phyloP scores from a whole-genome alignment of 2,113 vertebrate genomes.

The Ploceus nigricollis region DNA sequence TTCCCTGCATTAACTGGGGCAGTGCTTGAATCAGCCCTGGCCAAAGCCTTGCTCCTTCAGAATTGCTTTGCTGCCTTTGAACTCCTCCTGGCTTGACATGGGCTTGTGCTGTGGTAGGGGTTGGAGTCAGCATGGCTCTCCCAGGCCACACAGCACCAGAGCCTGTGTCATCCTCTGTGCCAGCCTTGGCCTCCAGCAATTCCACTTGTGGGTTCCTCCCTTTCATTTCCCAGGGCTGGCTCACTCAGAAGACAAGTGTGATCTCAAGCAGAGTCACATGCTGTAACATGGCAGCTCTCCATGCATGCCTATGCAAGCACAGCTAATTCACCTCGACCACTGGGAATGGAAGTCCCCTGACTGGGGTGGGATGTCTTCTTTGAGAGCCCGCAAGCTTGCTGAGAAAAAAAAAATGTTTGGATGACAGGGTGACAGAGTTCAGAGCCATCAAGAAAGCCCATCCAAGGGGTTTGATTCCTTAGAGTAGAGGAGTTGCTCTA shows the following conservation, averaged over 20 bases:
- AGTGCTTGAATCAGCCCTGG: background rate
- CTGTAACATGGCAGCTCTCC: background rate
- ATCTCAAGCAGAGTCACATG: background rate
- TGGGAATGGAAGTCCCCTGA: background rate
- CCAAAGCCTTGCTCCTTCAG: background rate
- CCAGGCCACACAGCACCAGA: background rate
- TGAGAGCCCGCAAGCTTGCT: background rate
- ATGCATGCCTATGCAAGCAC: background rate
- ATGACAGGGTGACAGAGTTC: background rate
- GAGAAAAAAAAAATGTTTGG: background rate
- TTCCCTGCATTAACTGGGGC: background rate
- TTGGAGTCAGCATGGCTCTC: slow-evolving; percentile 14
- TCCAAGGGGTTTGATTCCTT: background rate
- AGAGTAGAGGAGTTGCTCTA: background rate
- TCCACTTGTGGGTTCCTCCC: slow-evolving; percentile 14
- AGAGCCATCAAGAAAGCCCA: background rate
- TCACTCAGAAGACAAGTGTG: background rate
- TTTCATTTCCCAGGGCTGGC: background rate
- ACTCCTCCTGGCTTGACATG: background rate
- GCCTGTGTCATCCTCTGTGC: background rate
- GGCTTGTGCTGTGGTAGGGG: background rate
- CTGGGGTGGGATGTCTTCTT: background rate
- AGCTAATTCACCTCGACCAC: background rate
- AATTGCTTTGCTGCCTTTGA: background rate
- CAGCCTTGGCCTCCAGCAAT: background rate